Conservation (phyloP, 2,797 vertebrate genomes). For the Babyrousa celebensis region DNA sequence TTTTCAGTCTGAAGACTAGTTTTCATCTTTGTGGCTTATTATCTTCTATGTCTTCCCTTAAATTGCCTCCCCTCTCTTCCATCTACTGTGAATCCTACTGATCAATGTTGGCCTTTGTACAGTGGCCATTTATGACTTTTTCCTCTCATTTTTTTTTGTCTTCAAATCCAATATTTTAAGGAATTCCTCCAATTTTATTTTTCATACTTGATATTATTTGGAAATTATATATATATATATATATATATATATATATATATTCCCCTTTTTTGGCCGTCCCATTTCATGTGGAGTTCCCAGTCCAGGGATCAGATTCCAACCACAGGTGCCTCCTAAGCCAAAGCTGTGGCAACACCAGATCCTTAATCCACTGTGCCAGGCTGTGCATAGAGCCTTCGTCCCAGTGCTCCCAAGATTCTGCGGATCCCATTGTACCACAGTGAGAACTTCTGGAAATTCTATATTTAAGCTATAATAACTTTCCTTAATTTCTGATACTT, state of each 20-base stretch:
- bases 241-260: too few species aligned
- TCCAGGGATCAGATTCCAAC: too few species aligned
- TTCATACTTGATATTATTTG: background rate
- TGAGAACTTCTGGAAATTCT: background rate
- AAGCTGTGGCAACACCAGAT: too few species aligned
- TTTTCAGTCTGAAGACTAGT: background rate
- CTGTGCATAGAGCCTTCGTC: too few species aligned
- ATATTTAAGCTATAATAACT: background rate
- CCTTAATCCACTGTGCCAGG: too few species aligned
- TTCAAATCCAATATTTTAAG: background rate
- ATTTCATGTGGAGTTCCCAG: too few species aligned
- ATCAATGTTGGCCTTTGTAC: background rate
- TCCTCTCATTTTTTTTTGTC: background rate
- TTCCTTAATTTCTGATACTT: background rate
- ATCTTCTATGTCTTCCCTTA: background rate
- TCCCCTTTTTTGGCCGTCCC: too few species aligned
- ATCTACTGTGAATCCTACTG: background rate
- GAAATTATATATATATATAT: too few species aligned
- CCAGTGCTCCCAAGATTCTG: too few species aligned
- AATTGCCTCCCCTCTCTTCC: background rate
- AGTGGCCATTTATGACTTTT: background rate
- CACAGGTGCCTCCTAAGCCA: too few species aligned
- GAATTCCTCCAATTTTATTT: background rate
- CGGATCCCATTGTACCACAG: too few species aligned
- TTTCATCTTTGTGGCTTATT: background rate